Base-by-base conservation (phyloP, 1,140 invertebrate species). In the Pogonomyrmex californicus region DNA sequence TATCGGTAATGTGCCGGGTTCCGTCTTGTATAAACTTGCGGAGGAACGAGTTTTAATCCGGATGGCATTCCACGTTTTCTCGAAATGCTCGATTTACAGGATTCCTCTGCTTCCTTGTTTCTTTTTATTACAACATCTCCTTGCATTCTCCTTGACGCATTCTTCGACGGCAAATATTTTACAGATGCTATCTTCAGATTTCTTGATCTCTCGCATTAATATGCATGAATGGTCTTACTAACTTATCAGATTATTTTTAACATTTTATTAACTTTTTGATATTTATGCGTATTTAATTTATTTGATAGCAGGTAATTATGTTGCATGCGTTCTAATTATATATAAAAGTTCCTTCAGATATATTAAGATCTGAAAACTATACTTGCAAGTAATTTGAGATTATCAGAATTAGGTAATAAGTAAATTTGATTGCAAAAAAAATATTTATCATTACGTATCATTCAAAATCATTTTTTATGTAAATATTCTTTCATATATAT, bases 1-100 rank as follows among this genome's bases (percentile, higher is more conserved):
- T 60, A 23, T 76, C 49, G 33, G 14, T 10, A 62, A 77, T 62
- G 17, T 62, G 41, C 41, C 4, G 44, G 7, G 30, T 47, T 41
- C 6, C 54, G 23, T 77, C 41, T 49, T 14, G 49, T 38, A 60
- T 33, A 62, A 62, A 49, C 36, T 63, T 62, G 60, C 76, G 38
- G 58, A 78, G 58, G 49, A 78, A 78, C 58, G 41, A 54, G 76
- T 63, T 78, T 63, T 58, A 49, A 49, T 70, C 23, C 23, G 23
- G 65, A 41, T 9, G 17, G 36, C 38, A 33, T 10, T n/a, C 0
- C n/a, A 10, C 4, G 33, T 49, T 30, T 10, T 30, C 47, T 66
- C 5, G 6, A 23, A 23, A 23, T 23, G 23, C 9, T 30, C 44
- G 23, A 0, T 14, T 47, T 23, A 23, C 23, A 23, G 23, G 44